Percentiles rank a stretch among this genome's conserved stretches.
Evolutionary conservation across 2,888 invertebrate species (phyloP).

Genomic region (Phoronis australis): DNA sequence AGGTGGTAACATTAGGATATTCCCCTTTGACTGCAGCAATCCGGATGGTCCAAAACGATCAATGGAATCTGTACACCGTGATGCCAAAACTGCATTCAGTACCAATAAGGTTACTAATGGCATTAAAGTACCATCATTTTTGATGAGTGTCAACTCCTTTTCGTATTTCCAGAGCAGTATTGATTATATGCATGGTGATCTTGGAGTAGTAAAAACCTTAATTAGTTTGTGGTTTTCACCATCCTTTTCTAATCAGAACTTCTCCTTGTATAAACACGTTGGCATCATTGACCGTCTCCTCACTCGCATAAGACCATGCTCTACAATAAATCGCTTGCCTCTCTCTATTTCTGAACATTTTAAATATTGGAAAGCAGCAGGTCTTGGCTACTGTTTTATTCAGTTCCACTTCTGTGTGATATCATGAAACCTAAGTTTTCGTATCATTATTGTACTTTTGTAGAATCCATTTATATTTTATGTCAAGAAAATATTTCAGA

Average conservation of each 20-base stretch:
- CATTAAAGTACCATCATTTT: conserved; percentile 8
- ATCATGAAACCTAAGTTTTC: conserved; percentile 1
- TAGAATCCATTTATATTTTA: conserved; percentile 6
- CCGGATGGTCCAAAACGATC: conserved; percentile 3
- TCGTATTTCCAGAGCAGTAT: too few species aligned
- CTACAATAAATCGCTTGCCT: conserved; percentile 1
- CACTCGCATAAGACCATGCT: conserved; percentile 3
- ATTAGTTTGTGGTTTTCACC: conserved; percentile 7
- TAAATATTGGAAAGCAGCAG: conserved; percentile 12
- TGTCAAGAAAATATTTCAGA: conserved; percentile 2
- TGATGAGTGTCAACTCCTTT: conserved; percentile 5
- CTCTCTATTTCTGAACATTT: conserved; percentile 9
- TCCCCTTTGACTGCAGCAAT: conserved; percentile 4
- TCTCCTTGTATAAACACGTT: conserved; percentile 1
- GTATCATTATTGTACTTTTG: conserved; percentile 7
- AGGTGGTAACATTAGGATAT: conserved; percentile 7
- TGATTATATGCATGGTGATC: conserved; percentile 9
- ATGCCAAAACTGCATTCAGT: neutral
- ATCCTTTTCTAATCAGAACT: neutral
- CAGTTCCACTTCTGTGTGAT: conserved; percentile 5
- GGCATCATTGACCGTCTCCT: conserved; percentile 6
- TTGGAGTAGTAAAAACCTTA: conserved; percentile 1
- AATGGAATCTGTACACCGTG: neutral
- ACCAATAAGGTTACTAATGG: conserved; percentile 1
- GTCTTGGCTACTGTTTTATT: conserved; percentile 7